phyloP scores from a whole-genome alignment of 2,888 invertebrate genomes.

The Yponomeuta malinellus region DNA sequence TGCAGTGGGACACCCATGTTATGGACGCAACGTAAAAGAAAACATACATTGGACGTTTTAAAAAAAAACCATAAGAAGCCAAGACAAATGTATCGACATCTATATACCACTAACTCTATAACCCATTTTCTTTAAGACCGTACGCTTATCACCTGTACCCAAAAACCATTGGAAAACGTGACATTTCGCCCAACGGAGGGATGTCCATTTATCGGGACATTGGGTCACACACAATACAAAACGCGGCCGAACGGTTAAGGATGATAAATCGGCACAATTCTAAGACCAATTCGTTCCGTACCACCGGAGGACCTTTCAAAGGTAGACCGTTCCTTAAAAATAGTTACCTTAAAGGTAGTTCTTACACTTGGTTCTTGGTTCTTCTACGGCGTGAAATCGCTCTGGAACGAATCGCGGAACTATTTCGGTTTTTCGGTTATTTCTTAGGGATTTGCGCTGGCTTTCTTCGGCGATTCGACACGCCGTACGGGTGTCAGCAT shows the following conservation, averaged over 20 bases:
- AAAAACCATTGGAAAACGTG: conserved; percentile 54
- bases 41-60: too few relatives aligned
- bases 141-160: conserved; percentile 37
- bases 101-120: background rate
- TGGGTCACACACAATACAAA: conserved; percentile 40
- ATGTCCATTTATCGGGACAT: conserved; percentile 53
- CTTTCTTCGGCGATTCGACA: conserved; percentile 71
- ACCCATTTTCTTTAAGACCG: conserved; percentile 3
- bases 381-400: conserved; percentile 60
- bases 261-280: conserved; percentile 67
- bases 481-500: conserved; percentile 71
- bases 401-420: conserved; percentile 72
- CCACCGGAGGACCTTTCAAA: conserved; percentile 49
- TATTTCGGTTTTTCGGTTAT: conserved; percentile 77
- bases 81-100: background rate
- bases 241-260: conserved; percentile 58
- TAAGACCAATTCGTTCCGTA: conserved; percentile 67
- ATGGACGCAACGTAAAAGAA: too few relatives aligned
- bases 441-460: conserved; percentile 75
- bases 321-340: conserved; percentile 47
- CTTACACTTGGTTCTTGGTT: background rate
- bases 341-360: background rate
- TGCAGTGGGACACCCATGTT: too few relatives aligned
- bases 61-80: too few relatives aligned
- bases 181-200: conserved; percentile 53